A percentile compares a stretch with the other conserved stretches of the same genome.
phyloP scores from a whole-genome alignment of 2,888 invertebrate species.

The Lepidocyrtoides sp. region DNA sequence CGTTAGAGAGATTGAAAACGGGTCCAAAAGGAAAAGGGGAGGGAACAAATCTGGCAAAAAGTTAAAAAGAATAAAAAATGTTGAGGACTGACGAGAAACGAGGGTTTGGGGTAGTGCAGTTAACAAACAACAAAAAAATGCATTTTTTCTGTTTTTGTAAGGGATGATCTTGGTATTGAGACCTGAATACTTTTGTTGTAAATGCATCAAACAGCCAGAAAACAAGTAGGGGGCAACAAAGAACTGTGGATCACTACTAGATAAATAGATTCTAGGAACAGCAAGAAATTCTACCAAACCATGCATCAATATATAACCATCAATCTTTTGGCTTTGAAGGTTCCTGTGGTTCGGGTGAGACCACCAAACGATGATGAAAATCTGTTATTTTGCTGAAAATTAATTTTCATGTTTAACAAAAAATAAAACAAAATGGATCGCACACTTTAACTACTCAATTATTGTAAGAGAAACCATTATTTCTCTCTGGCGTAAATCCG shows the following conservation, averaged over 20 bases:
- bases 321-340: too few species aligned
- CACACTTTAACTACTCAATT: too few species aligned
- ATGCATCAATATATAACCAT: background rate
- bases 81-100: background rate
- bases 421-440: too few species aligned
- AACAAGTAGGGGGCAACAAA: background rate
- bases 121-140: too few species aligned
- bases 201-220: background rate
- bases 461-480: too few species aligned
- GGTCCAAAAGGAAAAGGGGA: constrained; percentile 14
- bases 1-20: constrained; percentile 3
- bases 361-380: too few species aligned
- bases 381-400: too few species aligned
- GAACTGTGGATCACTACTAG: too few species aligned
- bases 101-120: too few species aligned
- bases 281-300: background rate
- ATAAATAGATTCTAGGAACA: background rate
- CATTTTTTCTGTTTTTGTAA: background rate
- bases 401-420: too few species aligned
- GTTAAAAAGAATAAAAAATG: background rate
- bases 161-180: background rate
- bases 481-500: too few species aligned
- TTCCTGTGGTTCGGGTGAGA: too few species aligned
- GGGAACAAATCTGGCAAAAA: constrained; percentile 21
- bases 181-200: background rate